Evolutionary conservation across 2,888 invertebrate species (phyloP), one percentile per base, ranked within the genome.

Genomic region (Alentia gelatinosa): DNA sequence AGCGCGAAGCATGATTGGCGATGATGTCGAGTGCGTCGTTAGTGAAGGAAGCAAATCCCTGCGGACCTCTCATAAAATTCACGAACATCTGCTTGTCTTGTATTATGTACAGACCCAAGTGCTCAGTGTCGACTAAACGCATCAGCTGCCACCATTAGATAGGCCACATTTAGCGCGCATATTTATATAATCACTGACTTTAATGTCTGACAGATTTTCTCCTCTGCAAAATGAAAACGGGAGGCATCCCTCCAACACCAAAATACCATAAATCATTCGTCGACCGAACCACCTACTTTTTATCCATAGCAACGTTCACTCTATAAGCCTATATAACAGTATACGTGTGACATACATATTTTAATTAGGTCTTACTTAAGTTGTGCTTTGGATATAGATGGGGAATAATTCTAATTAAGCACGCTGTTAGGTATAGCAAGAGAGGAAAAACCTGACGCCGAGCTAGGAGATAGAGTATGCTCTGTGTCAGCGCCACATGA

Each of bases 41-140:
- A 83, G 37, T 40, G 23, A 39, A 30, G 39, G 39, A 12, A 23
- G 26, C n/a, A 5, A 35, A 39, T 83, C 83, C 83, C 83, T 19
- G 1, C 12, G 39, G 83, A 83, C 39, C 40, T 26, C 23, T 83
- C 83, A 83, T 83, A 83, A 83, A 83, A 83, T 83, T 40, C 83
- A 40, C 26, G 23, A 83, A 83, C 83, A 83, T 83, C 83, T 83
- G 83, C 83, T 83, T 83, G 83, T 83, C 83, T 83, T 83, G 83
- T 83, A 83, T 83, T 83, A 83, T 83, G 83, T 83, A 83, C 83
- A 35, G 15, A 37, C 83, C 83, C 19, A 12, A 83, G n/a, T 23
- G 35, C 33, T 83, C 37, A 37, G 37, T 3, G 56, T n/a, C 56
- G 56, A 56, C 56, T 56, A 56, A 56, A 56, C 19, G 56, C 56